Evolutionary conservation across 2,797 vertebrate genomes (phyloP).

Genomic region (Lindbergichthys nudifrons): DNA sequence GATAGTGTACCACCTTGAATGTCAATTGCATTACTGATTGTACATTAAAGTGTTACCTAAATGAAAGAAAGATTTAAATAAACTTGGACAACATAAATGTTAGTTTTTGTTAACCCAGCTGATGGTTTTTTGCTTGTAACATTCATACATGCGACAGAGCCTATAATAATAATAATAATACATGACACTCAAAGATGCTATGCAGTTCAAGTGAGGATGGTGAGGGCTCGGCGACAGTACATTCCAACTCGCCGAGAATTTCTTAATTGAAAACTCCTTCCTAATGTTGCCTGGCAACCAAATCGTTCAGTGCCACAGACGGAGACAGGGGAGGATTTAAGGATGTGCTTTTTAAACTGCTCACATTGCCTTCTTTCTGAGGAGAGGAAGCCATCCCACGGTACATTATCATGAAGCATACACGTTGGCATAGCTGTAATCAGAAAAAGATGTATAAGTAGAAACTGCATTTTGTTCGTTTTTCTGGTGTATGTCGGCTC

Average conservation of each 20-base stretch:
- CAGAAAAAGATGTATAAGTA: conserved; percentile 40
- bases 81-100: not conserved
- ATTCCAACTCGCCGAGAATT: conserved; percentile 51
- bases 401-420: conserved; percentile 50
- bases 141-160: not conserved
- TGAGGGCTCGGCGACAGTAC: conserved; percentile 29
- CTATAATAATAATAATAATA: not conserved
- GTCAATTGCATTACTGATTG: conserved; percentile 4
- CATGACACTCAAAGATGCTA: not conserved
- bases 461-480: conserved; percentile 27
- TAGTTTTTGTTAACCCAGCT: not conserved
- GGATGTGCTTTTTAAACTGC: conserved; percentile 67
- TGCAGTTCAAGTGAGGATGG: conserved; percentile 18
- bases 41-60: conserved; percentile 3
- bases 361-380: conserved; percentile 46
- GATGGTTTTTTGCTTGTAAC: no score
- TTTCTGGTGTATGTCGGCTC: conserved; percentile 26
- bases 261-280: conserved; percentile 73
- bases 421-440: conserved; percentile 18
- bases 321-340: conserved; percentile 54
- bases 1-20: conserved; percentile 1
- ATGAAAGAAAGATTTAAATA: not conserved
- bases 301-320: conserved; percentile 48
- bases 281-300: conserved; percentile 73
- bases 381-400: conserved; percentile 40